Percentiles rank a stretch among this genome's conserved stretches.
phyloP scores from a whole-genome alignment of 2,113 vertebrate species.

The Eubucco bourcierii region DNA sequence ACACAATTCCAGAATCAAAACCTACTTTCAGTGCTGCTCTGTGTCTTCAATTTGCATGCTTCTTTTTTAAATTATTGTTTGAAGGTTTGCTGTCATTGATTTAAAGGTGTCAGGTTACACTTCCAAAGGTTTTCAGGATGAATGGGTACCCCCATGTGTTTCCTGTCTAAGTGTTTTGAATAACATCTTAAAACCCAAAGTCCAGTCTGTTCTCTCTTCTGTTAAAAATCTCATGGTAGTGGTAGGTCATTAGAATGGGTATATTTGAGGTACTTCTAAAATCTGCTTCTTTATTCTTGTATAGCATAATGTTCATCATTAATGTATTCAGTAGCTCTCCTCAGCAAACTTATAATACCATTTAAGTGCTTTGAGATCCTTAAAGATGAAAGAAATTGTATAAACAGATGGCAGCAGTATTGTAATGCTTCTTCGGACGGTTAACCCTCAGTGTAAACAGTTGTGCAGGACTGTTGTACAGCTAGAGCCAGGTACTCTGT shows the following conservation, averaged over 20 bases:
- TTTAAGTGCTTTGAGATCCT: slow-evolving; percentile 9
- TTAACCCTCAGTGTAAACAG: background rate
- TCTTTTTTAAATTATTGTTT: background rate
- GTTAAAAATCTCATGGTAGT: background rate
- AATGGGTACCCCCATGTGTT: background rate
- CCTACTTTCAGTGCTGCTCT: background rate
- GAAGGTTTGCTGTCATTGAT: background rate
- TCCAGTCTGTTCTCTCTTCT: background rate
- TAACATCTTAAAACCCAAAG: background rate
- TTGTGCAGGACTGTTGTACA: background rate
- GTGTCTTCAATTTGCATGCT: background rate
- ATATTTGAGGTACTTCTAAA: background rate
- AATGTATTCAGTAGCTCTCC: background rate
- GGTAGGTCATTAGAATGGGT: background rate
- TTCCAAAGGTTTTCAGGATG: background rate
- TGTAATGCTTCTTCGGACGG: background rate
- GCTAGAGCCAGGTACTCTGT: background rate
- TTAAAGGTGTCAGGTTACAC: background rate
- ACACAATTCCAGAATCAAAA: background rate
- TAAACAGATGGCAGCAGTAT: slow-evolving; percentile 19
- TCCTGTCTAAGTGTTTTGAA: background rate
- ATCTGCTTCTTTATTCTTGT: background rate
- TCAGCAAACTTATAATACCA: background rate
- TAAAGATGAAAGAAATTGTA: background rate
- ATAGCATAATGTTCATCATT: background rate